Base-by-base conservation (phyloP, 2,888 invertebrate species). In the Morinoia aosen region DNA sequence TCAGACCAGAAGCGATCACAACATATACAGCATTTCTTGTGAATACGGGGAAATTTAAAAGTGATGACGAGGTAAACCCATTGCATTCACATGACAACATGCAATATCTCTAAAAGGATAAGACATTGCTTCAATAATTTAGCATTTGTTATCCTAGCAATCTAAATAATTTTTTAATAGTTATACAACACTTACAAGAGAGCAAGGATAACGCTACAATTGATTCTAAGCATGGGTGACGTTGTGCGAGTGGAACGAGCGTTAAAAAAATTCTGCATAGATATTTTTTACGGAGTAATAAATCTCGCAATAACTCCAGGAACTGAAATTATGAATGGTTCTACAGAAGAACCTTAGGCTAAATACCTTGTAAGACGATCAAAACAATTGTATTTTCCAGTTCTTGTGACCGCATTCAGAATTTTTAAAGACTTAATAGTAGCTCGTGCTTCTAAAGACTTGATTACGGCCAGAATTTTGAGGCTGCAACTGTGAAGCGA, bases 401-500 rank as follows among this genome's bases (percentile, higher is more conserved):
- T 76, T 25, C 19, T 76, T 76, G 76, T 25, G 25, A 76, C 25
- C 33, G 76, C 76, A 33, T 10, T 76, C 76, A 76, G 76, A 8
- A 76, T 76, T 76, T 76, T 19, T 76, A 76, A 76, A 76, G 76
- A 76, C 76, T 76, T 76, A 33, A 76, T 76, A 25, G 76, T 33
- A 76, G 76, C 76, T 33, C 33, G 19, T 76, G 25, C 33, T 33
- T 33, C 33, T 76, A 33, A 76, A 76, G 76, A 76, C 76, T 76
- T 76, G 76, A 76, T 33, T 76, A 33, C 76, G 25, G 33, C 76
- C 76, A 76, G 76, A 76, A 76, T 76, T 76, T 76, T 76, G 14
- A 76, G 76, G 76, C 76, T 76, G 76, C 76, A 76, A 76, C 76
- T 76, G 76, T 76, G 76, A 76, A 76, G 76, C 8, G 76, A 76